Conservation (phyloP, 1,140 invertebrate genomes). For the Meloidogyne hapla region DNA sequence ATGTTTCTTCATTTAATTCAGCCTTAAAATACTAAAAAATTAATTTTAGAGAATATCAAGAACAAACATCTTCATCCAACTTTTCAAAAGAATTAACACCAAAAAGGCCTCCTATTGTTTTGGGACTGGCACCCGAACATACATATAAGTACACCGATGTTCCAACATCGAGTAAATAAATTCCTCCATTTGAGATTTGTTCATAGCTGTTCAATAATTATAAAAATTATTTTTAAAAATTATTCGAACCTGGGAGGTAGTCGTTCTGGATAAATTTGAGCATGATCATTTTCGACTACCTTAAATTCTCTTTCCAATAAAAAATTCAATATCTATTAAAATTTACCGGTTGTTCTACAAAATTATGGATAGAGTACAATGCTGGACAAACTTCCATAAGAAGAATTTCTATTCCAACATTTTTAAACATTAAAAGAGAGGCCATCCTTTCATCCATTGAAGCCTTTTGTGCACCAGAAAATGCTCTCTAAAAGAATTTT, state of each 20-base stretch:
- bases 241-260: background rate
- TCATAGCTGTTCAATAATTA: slow-evolving; percentile 71
- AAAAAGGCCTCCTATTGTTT: slow-evolving; percentile 76
- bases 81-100: slow-evolving; percentile 72
- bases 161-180: slow-evolving; percentile 85
- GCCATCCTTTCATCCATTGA: slow-evolving; percentile 87
- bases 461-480: slow-evolving; percentile 31
- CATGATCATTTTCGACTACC: background rate
- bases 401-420: slow-evolving; percentile 77
- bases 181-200: slow-evolving; percentile 79
- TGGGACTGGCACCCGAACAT: slow-evolving; percentile 76
- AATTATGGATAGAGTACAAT: slow-evolving; percentile 81
- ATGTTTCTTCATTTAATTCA: slow-evolving; percentile 77
- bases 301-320: no score
- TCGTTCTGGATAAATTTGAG: background rate
- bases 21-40: slow-evolving; percentile 67
- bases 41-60: slow-evolving; percentile 1
- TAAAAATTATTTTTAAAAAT: slow-evolving; percentile 52
- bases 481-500: slow-evolving; percentile 50
- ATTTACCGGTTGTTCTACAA: slow-evolving; percentile 68
- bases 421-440: slow-evolving; percentile 90
- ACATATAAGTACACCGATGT: slow-evolving; percentile 82
- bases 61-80: slow-evolving; percentile 72
- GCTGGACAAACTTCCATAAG: slow-evolving; percentile 86
- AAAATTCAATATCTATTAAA: no score